phyloP scores from a whole-genome alignment of 2,113 vertebrate genomes.

The Glaucidium brasilianum region DNA sequence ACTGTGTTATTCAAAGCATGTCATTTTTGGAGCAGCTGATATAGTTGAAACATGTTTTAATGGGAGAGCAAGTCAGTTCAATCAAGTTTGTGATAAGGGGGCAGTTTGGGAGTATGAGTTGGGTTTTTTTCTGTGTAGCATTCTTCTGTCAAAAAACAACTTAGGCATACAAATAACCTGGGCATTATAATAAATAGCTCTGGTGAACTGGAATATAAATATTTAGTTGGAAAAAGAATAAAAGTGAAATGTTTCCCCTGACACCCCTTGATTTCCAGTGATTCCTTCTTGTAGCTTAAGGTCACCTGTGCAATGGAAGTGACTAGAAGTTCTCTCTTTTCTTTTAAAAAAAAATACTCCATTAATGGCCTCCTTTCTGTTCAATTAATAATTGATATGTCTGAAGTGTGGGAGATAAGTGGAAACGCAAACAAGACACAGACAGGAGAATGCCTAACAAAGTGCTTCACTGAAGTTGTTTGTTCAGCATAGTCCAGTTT shows the following conservation, averaged over 20 bases:
- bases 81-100: neutral
- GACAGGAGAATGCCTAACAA: neutral
- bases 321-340: neutral
- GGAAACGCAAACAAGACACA: neutral
- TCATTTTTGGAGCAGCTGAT: neutral
- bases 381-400: constrained; percentile 32
- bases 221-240: neutral
- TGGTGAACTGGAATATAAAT: neutral
- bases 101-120: neutral
- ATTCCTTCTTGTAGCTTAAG: neutral
- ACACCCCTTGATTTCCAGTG: neutral
- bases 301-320: neutral
- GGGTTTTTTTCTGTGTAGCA: neutral
- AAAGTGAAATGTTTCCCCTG: neutral
- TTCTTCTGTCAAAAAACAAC: neutral
- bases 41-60: neutral
- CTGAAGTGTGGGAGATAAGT: neutral
- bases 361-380: constrained; percentile 5
- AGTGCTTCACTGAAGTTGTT: neutral
- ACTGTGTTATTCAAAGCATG: neutral
- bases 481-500: neutral
- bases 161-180: neutral
- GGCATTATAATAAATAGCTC: neutral
- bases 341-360: neutral
- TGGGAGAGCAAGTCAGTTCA: neutral